Evolutionary conservation across 2,888 invertebrate species (phyloP), one percentile per base, ranked within the genome.

Genomic region (Mythimna pallens): DNA sequence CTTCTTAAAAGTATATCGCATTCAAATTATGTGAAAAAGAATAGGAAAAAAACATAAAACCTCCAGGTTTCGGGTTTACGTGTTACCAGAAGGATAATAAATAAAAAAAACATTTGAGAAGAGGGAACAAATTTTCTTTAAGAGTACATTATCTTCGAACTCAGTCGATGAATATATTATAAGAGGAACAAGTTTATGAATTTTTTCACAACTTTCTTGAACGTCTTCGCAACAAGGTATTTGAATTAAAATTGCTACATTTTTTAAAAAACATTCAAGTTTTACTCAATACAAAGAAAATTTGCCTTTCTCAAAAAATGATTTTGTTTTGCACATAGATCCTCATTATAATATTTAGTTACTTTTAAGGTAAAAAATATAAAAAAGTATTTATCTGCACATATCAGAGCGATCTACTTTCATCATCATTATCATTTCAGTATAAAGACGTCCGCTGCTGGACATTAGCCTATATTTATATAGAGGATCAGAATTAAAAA

Each of bases 101-200:
- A 76, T 70, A 78, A 79, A 82, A 69, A 83, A 84, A 72, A 73
- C 54, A 67, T 52, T 76, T 65, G 43, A 57, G 22, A 54, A 25
- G 55, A 65, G 58, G 20, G 40, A 63, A 17, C n/a, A 25, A 70
- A 71, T 76, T 59, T 74, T 73, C 50, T 61, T 66, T 34, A 61
- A 62, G 36, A 81, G 50, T 64, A 66, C 65, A 69, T 77, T 78
- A 70, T 72, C 70, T 75, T 77, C 77, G 66, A 82, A 86, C 72
- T 78, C 75, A 25, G 61, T 54, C 75, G 79, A 86, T 87, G 88
- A 87, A 88, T 86, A 86, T 77, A 86, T 87, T 83, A 83, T n/a
- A 75, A 70, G 47, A 70, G 58, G 76, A 65, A 70, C 52, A 76
- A 89, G 84, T 83, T 88, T 84, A 79, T 80, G 82, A 84, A 80